Evolutionary conservation across 2,113 vertebrate species (phyloP).

Genomic region (Megaleporinus macrocephalus): DNA sequence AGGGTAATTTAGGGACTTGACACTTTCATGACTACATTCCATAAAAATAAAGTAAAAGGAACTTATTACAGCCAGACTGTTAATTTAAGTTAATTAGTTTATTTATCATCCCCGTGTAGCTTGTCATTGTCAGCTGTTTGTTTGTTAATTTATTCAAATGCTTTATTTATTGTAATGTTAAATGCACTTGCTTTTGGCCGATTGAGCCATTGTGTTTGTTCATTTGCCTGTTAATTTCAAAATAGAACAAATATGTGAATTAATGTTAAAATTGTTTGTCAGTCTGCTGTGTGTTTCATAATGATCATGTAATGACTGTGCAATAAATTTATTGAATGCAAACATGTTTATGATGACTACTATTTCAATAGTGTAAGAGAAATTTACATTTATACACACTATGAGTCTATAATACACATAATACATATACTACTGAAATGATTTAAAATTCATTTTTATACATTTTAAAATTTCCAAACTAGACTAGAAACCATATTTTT

Average conservation of each 20-base stretch:
- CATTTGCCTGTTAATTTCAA: conserved; percentile 56
- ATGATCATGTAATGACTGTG: conserved; percentile 63
- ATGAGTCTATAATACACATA: too few relatives aligned
- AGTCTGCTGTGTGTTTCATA: conserved; percentile 35
- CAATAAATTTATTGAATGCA: conserved; percentile 65
- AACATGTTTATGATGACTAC: too few relatives aligned
- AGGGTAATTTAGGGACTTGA: not conserved
- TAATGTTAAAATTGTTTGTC: conserved; percentile 57
- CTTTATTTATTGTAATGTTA: conserved; percentile 61
- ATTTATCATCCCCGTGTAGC: not conserved
- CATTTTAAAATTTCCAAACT: too few relatives aligned
- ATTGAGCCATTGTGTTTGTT: conserved; percentile 44
- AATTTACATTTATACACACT: too few relatives aligned
- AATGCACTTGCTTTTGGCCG: conserved; percentile 46
- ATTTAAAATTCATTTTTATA: too few relatives aligned
- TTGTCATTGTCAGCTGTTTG: not conserved
- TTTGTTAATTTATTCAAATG: conserved; percentile 35
- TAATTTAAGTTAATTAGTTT: not conserved
- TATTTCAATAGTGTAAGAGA: too few relatives aligned
- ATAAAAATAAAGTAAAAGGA: not conserved
- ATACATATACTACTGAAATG: too few relatives aligned
- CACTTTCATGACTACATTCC: not conserved
- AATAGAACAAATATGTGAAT: conserved; percentile 64
- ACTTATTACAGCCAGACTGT: not conserved
- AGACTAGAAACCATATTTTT: too few relatives aligned